These are phyloP conservation scores for Junonia oenone DNA, from an alignment of 2,888 invertebrate genomes.

Conservation along the genomic window DNA sequence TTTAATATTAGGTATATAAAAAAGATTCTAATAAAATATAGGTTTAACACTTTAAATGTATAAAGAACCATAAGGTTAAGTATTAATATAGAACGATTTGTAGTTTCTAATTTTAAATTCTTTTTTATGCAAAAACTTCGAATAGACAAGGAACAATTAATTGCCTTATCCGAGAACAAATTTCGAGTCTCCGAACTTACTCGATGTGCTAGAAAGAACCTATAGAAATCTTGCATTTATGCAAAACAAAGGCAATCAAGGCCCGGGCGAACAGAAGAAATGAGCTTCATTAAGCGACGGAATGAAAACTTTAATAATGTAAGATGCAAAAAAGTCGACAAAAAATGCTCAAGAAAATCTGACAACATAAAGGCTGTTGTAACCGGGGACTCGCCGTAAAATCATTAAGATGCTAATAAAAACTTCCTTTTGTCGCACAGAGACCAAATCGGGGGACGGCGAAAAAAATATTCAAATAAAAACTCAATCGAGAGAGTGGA, in stretches of 20 bases:
- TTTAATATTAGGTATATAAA: background rate
- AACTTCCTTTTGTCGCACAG: constrained; percentile 78
- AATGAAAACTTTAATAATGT: constrained; percentile 81
- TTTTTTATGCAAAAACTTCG: constrained; percentile 15
- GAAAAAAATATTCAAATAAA: constrained; percentile 78
- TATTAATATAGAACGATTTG: background rate
- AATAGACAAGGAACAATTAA: constrained; percentile 54
- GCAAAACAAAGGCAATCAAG: constrained; percentile 80
- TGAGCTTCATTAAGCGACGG: constrained; percentile 79
- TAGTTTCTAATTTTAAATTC: background rate
- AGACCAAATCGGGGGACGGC: constrained; percentile 65
- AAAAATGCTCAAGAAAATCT: constrained; percentile 80
- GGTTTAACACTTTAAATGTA: too few species aligned
- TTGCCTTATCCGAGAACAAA: constrained; percentile 61
- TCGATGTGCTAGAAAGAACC: constrained; percentile 69
- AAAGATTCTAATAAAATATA: background rate
- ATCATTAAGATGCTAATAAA: constrained; percentile 82
- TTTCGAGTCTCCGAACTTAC: constrained; percentile 64
- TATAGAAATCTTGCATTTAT: constrained; percentile 79
- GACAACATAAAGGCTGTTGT: constrained; percentile 80
- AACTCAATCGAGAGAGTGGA: constrained; percentile 75
- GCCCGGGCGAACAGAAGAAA: constrained; percentile 77
- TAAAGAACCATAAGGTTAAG: background rate
- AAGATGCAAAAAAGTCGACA: constrained; percentile 78
- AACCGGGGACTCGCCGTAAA: constrained; percentile 79